Percentiles rank a stretch among this genome's conserved stretches.
Evolutionary conservation across 2,113 vertebrate species (phyloP).

Genomic region (Caranx melampygus): DNA sequence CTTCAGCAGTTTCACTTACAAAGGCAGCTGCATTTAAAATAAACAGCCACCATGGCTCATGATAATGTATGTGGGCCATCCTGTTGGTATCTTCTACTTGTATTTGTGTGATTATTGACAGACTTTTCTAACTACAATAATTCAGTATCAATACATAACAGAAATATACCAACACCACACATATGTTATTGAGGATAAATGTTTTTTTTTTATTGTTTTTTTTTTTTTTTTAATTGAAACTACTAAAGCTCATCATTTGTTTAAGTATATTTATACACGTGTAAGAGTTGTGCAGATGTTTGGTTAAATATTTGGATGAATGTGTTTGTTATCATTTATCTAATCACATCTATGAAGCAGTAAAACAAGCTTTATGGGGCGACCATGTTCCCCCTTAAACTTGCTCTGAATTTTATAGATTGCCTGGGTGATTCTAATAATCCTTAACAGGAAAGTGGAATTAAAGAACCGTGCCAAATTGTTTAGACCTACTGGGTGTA

Average conservation of each 20-base stretch:
- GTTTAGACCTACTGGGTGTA: background rate
- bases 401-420: background rate
- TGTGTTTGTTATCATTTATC: background rate
- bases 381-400: background rate
- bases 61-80: background rate
- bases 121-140: background rate
- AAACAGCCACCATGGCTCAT: background rate
- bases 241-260: constrained; percentile 4
- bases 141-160: background rate
- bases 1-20: constrained; percentile 22
- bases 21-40: background rate
- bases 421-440: background rate
- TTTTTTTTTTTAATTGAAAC: background rate
- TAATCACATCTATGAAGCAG: background rate
- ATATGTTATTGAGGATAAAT: constrained; percentile 15
- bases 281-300: background rate
- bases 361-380: background rate
- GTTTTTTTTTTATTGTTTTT: background rate
- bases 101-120: background rate
- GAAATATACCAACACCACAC: background rate
- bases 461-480: background rate
- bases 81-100: background rate
- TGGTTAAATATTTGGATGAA: constrained; percentile 1
- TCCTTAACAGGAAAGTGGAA: background rate
- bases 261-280: background rate